Evolutionary conservation across 2,113 vertebrate genomes (phyloP).

Genomic region (Charadrius vociferus): DNA sequence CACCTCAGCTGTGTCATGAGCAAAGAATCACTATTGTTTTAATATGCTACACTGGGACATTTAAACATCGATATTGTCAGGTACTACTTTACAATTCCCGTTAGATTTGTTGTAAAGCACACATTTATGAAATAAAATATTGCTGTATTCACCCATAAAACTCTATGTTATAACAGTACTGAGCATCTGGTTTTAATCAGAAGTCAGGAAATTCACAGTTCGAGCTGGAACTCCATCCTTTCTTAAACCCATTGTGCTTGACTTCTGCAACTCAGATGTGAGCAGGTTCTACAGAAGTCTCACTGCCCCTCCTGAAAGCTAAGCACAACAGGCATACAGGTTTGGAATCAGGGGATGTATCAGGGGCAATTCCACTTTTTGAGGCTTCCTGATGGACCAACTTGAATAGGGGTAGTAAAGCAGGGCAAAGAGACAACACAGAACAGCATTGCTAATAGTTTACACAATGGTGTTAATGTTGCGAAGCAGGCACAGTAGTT

Average conservation of each 20-base stretch:
- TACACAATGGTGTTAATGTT: neutral
- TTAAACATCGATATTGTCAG: slow-evolving; percentile 25
- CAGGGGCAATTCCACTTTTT: neutral
- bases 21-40: slow-evolving; percentile 27
- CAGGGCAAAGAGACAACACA: neutral
- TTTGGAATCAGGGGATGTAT: neutral
- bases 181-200: slow-evolving; percentile 49
- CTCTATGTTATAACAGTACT: neutral
- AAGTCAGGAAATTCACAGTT: slow-evolving; percentile 40
- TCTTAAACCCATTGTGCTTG: neutral
- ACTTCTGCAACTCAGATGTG: neutral
- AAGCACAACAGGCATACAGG: neutral
- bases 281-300: neutral
- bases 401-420: neutral
- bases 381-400: neutral
- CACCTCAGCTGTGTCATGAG: slow-evolving; percentile 30
- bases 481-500: fast-evolving
- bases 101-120: slow-evolving; percentile 2
- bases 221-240: neutral
- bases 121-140: slow-evolving; percentile 51
- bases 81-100: slow-evolving; percentile 41
- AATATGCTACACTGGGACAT: neutral
- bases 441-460: neutral
- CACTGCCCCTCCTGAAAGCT: neutral
- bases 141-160: slow-evolving; percentile 24